Conservation (phyloP, 2,797 vertebrate genomes). For the Chaunax sp. region DNA sequence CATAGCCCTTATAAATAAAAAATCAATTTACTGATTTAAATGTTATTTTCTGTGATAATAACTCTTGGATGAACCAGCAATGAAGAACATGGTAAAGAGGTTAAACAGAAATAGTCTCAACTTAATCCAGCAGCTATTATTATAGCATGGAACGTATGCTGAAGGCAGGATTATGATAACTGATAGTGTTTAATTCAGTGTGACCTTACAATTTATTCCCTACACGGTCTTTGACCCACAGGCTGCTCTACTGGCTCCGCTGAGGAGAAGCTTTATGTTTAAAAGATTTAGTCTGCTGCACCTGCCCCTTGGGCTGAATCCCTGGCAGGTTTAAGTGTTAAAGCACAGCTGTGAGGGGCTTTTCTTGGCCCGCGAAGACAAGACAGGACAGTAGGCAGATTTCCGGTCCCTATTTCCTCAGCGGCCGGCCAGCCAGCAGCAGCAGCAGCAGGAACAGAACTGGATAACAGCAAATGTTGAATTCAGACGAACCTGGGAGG, state of each 20-base stretch:
- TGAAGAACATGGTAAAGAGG: not conserved
- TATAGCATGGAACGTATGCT: constrained; percentile 16
- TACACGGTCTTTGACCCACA: constrained; percentile 51
- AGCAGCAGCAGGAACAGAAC: constrained; percentile 44
- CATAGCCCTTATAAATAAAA: no score
- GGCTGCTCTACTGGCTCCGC: constrained; percentile 46
- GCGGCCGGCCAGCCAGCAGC: constrained; percentile 23
- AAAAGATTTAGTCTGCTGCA: constrained; percentile 58
- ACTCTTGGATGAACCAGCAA: no score
- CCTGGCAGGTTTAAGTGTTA: constrained; percentile 61
- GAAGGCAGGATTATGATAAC: constrained; percentile 32
- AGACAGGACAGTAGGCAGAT: constrained; percentile 49
- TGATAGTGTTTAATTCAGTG: constrained; percentile 60
- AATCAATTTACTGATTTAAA: no score
- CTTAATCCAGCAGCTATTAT: constrained; percentile 30
- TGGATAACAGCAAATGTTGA: constrained; percentile 40
- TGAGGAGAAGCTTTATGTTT: constrained; percentile 59
- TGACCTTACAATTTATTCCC: constrained; percentile 45
- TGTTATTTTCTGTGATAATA: no score
- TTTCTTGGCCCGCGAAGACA: constrained; percentile 60
- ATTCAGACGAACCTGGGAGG: constrained; percentile 35
- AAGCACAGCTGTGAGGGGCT: constrained; percentile 62
- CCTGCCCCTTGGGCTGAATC: constrained; percentile 57
- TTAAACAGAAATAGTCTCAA: constrained; percentile 26
- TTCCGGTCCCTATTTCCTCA: constrained; percentile 31